phyloP scores from a whole-genome alignment of 2,113 vertebrate species.

The Ptychochromis oligacanthus region DNA sequence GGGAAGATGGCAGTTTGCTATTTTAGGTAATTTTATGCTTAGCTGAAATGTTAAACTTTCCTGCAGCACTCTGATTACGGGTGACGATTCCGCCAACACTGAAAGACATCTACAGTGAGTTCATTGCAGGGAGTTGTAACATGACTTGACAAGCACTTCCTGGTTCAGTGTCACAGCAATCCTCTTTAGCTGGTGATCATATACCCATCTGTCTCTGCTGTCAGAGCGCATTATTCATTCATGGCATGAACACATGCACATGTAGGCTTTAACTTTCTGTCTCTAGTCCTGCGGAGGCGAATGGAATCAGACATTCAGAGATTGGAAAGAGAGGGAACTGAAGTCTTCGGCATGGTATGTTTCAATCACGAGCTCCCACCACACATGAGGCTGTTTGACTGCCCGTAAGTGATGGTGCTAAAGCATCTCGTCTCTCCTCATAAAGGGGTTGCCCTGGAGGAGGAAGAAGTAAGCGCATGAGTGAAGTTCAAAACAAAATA shows the following conservation, averaged over 20 bases:
- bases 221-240: constrained; percentile 62
- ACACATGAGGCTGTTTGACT: constrained; percentile 74
- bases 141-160: constrained; percentile 71
- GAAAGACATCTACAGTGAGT: constrained; percentile 38
- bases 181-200: constrained; percentile 73
- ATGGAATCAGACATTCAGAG: constrained; percentile 51
- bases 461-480: constrained; percentile 56
- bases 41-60: constrained; percentile 48
- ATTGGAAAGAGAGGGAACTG: constrained; percentile 10
- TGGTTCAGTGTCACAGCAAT: constrained; percentile 68
- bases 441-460: constrained; percentile 72
- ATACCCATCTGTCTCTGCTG: constrained; percentile 73
- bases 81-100: constrained; percentile 28
- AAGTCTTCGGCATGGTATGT: constrained; percentile 38
- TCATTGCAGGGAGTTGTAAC: constrained; percentile 47
- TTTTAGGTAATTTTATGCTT: constrained; percentile 47
- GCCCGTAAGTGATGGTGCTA: constrained; percentile 72
- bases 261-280: constrained; percentile 60
- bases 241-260: constrained; percentile 42
- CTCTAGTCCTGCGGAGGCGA: constrained; percentile 29
- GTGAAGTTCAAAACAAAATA: constrained; percentile 82
- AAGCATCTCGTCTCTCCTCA: constrained; percentile 57
- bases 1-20: constrained; percentile 34
- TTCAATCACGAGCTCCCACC: constrained; percentile 61
- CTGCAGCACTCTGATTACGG: constrained; percentile 19